A percentile compares a stretch with the other conserved stretches of the same genome.
These are phyloP conservation scores for Montipora capricornis DNA, from an alignment of 64 coral and sea anemone genomes.

Conservation along the genomic window DNA sequence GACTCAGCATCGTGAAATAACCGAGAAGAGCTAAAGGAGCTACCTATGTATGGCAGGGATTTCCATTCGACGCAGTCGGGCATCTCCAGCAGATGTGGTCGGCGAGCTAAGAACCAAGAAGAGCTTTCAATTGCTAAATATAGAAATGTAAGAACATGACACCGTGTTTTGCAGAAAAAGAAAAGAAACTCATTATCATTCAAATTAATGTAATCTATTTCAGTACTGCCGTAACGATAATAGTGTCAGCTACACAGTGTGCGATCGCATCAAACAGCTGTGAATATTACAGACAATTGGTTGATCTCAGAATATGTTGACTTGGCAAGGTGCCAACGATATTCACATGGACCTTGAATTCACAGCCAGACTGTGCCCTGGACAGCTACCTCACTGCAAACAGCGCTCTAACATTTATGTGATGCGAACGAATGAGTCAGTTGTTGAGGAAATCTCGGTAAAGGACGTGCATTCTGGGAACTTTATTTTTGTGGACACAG, in stretches of 20 bases:
- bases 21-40: too few species aligned
- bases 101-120: too few species aligned
- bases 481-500: slow-evolving; percentile 41
- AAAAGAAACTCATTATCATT: too few species aligned
- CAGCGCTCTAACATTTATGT: slow-evolving; percentile 50
- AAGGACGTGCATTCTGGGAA: slow-evolving; percentile 23
- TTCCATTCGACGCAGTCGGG: too few species aligned
- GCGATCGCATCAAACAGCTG: slow-evolving; percentile 33
- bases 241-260: slow-evolving; percentile 55
- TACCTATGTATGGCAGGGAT: too few species aligned
- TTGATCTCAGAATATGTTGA: slow-evolving; percentile 65
- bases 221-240: slow-evolving; percentile 55
- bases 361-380: slow-evolving; percentile 56
- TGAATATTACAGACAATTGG: slow-evolving; percentile 63
- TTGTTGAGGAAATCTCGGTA: slow-evolving; percentile 27
- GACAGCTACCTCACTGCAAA: slow-evolving; percentile 37
- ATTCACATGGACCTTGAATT: slow-evolving; percentile 38
- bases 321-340: slow-evolving; percentile 37
- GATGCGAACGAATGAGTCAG: slow-evolving; percentile 7
- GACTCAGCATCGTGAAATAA: too few species aligned
- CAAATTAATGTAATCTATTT: neutral
- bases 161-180: too few species aligned
- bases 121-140: neutral
- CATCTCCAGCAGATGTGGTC: too few species aligned
- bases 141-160: neutral